Evolutionary conservation across 2,113 vertebrate genomes (phyloP), one percentile per base, ranked within the genome.

Genomic region (Poecilia latipinna): DNA sequence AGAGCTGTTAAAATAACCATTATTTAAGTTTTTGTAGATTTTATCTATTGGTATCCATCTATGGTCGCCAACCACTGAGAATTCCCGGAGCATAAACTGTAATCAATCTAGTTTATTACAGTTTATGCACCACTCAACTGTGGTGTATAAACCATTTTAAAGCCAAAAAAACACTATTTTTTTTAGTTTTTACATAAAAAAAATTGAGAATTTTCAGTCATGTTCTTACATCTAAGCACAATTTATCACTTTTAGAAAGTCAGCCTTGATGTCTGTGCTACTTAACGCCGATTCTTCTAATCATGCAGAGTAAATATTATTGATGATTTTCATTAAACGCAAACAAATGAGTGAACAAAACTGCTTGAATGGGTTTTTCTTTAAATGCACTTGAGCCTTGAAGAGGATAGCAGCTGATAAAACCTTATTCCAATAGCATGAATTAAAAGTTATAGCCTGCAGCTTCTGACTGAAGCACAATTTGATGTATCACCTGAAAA

Each of bases 381-480:
- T 71, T 51, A 65, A 78, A 77, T 35, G 48, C 80, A 70, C 39
- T 77, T 32, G 15, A 67, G 80, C 65, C 80, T 68, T 69, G 33
- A 83, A 67, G 84, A 75, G 65, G 74, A 77, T 85, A 63, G 64
- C 8, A 24, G 15, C 69, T 77, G 83, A 83, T 75, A 26, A 77
- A 70, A 42, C 35, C 57, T 31, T 1, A 4, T 64, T 77, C 75
- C 32, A 65, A 76, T 64, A 70, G 64, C 61, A 80, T 72, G 71
- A 82, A 90, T 91, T 82, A 82, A 90, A 90, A 86, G 78, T 82
- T 82, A 57, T 64, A 73, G 65, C 74, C 66, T 70, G 48, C 70
- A 68, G 79, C 70, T 80, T 8, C 33, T 33, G 73, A 80, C 77
- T 54, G 11, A 74, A 82, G 75, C 82, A 84, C 77, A 75, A 70